Base-by-base conservation (phyloP, 2,797 vertebrate species). In the Avahi laniger region DNA sequence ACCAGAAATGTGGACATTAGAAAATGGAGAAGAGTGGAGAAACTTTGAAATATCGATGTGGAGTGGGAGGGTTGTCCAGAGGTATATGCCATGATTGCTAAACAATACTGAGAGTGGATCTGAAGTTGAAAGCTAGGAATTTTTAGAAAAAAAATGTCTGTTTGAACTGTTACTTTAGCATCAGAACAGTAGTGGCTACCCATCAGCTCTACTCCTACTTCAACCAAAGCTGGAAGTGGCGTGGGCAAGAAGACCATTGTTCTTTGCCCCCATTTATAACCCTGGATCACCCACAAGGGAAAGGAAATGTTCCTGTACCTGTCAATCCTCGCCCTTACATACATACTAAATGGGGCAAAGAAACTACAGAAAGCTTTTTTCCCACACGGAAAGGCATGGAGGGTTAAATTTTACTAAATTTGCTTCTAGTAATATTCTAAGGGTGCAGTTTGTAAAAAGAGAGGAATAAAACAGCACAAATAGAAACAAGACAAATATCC, bases 401-500 rank as follows among this genome's bases (percentile, higher is more conserved):
- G 41, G 5, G 41, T 79, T 96, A 94, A 93, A 94, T 84, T 94
- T 94, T 87, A 57, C 15, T 81, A 41, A 0, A 48, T 91, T 80
- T 91, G 6, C n/a, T 89, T 78, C 52, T 35, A 86, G 65, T 57
- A 78, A 73, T 63, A 83, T 50, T 75, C 26, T 85, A 79, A 95
- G 15, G 30, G 41, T 76, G 15, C 38, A 88, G 50, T 79, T 90
- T 92, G 69, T 95, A 78, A 69, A 78, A 69, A 89, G 48, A 89
- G 82, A 94, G 72, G 26, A 93, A 69, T 94, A 96, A 94, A 95
- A 88, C 33, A 89, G 96, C 80, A 95, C 63, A 85, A 95, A 97
- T 38, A 88, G 89, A 80, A 94, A 96, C 59, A 96, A 97, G 96
- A 98, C 80, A 96, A 94, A 97, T 96, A 82, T 9, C 67, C 57